Evolutionary conservation across 2,797 vertebrate species (phyloP).

Genomic region (Chlorospingus flavigularis): DNA sequence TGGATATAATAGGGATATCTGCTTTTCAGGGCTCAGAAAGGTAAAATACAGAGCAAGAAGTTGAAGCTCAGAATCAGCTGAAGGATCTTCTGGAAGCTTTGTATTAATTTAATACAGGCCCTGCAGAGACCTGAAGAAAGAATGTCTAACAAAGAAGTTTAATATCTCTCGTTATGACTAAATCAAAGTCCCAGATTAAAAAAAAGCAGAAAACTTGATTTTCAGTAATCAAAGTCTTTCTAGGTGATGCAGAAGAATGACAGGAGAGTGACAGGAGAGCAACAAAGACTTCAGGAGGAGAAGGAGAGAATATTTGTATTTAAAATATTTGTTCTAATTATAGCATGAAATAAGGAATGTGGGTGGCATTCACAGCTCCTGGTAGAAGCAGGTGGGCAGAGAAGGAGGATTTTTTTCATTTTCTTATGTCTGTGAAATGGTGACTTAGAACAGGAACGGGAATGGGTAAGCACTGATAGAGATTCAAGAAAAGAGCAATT

Average conservation of each 20-base stretch:
- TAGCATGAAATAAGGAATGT: background rate
- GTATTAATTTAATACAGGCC: background rate
- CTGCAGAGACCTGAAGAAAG: background rate
- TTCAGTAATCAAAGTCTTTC: background rate
- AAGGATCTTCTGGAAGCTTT: background rate
- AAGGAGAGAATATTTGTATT: conserved; percentile 43
- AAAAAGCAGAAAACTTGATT: background rate
- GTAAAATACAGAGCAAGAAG: background rate
- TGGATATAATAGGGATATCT: background rate
- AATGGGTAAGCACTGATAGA: background rate
- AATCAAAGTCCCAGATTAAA: background rate
- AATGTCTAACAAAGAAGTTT: background rate
- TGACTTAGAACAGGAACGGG: conserved; percentile 3
- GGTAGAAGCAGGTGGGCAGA: conserved; percentile 11
- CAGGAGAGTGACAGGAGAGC: conserved; percentile 4
- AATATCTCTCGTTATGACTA: background rate
- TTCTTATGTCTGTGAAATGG: conserved; percentile 5
- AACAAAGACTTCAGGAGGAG: background rate
- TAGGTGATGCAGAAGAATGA: background rate
- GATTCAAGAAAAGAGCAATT: conserved; percentile 15
- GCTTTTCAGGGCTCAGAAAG: background rate
- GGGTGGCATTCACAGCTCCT: background rate
- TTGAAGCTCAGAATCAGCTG: background rate
- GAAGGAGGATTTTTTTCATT: background rate
- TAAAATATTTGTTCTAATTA: conserved; percentile 48